Conservation (phyloP, 1,140 invertebrate genomes). For the Leptonema lineaticorne region DNA sequence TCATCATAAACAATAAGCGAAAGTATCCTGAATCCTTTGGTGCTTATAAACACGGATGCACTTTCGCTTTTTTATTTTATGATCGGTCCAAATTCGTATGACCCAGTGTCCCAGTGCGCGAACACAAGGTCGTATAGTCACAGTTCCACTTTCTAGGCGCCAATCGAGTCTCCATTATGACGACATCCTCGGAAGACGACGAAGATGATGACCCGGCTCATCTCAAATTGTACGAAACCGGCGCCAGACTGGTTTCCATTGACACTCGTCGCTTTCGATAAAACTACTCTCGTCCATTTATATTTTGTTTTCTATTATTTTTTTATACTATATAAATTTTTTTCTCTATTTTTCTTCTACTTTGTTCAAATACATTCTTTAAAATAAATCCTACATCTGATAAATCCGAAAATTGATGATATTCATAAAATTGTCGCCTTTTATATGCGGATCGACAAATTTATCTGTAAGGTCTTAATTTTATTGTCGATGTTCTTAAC, state of each 20-base stretch:
- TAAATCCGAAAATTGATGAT: too few relatives aligned
- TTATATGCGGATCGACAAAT: too few relatives aligned
- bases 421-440: too few relatives aligned
- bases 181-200: slow-evolving; percentile 14
- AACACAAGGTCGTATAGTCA: background rate
- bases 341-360: too few relatives aligned
- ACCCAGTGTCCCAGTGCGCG: background rate
- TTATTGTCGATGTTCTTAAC: too few relatives aligned
- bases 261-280: background rate
- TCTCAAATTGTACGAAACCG: too few relatives aligned
- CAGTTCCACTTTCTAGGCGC: slow-evolving; percentile 12
- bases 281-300: background rate
- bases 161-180: background rate
- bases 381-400: too few relatives aligned
- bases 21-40: too few relatives aligned
- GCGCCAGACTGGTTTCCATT: background rate
- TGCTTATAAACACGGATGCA: background rate
- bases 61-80: background rate
- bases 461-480: too few relatives aligned
- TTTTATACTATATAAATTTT: too few relatives aligned
- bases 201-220: background rate
- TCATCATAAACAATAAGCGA: too few relatives aligned
- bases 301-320: background rate
- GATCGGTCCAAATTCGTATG: background rate
- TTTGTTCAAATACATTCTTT: too few relatives aligned